A percentile compares a stretch with the other conserved stretches of the same genome.
Evolutionary conservation across 2,888 invertebrate genomes (phyloP).

Genomic region (Cryptophagus acutangulus): DNA sequence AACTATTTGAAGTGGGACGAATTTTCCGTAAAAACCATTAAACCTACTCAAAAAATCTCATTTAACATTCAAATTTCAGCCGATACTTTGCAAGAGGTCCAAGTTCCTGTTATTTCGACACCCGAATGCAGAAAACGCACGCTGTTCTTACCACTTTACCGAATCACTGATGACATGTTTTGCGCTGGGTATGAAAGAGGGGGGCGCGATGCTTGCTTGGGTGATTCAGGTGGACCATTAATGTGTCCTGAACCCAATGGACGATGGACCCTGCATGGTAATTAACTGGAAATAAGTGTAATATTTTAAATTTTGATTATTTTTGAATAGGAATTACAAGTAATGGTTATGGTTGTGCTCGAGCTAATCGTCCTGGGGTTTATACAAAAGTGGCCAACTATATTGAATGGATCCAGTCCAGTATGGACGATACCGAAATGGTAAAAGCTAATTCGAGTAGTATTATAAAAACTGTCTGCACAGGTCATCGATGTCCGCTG

Average conservation of each 20-base stretch:
- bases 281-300: background rate
- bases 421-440: constrained; percentile 43
- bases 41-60: constrained; percentile 4
- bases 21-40: constrained; percentile 65
- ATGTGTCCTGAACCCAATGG: constrained; percentile 64
- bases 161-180: constrained; percentile 76
- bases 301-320: background rate
- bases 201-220: constrained; percentile 74
- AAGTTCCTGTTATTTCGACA: constrained; percentile 73
- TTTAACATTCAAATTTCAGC: constrained; percentile 50
- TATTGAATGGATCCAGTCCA: constrained; percentile 64
- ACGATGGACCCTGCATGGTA: constrained; percentile 40
- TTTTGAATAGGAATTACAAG: constrained; percentile 64
- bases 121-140: constrained; percentile 71
- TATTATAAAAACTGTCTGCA: constrained; percentile 47
- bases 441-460: constrained; percentile 20
- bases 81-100: constrained; percentile 77
- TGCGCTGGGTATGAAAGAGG: constrained; percentile 77
- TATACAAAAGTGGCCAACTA: constrained; percentile 77
- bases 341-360: constrained; percentile 75
- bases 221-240: constrained; percentile 75
- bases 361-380: constrained; percentile 73
- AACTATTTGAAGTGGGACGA: constrained; percentile 70
- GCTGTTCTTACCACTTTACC: constrained; percentile 67
- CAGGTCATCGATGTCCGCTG: constrained; percentile 69